These are phyloP conservation scores for Augiades crinisus DNA, from an alignment of 2,888 invertebrate genomes.

Conservation along the genomic window DNA sequence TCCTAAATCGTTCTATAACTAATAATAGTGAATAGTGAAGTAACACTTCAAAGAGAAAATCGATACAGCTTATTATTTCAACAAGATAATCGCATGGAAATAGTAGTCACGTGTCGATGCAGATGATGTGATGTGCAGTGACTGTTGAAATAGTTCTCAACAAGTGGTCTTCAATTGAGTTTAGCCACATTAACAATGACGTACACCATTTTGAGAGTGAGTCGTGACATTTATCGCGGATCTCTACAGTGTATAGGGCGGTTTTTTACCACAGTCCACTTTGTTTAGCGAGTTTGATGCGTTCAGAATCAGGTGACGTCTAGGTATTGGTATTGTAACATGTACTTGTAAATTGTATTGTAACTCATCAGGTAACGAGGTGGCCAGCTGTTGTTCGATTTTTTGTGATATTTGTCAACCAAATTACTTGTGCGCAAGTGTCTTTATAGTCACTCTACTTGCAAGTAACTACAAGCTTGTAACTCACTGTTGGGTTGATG, in stretches of 20 bases:
- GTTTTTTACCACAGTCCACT: not conserved
- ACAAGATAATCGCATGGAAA: no score
- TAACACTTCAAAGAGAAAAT: not conserved
- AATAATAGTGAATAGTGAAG: no score
- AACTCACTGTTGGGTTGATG: no score
- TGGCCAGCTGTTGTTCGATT: not conserved
- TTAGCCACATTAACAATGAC: constrained; percentile 49
- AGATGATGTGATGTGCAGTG: constrained; percentile 23
- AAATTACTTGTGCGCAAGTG: not conserved
- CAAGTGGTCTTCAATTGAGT: constrained; percentile 41
- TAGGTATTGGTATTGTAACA: constrained; percentile 5
- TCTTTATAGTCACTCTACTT: no score
- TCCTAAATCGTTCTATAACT: no score
- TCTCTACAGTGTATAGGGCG: constrained; percentile 28
- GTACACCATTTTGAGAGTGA: constrained; percentile 57
- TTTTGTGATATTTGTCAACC: not conserved
- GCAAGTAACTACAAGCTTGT: no score
- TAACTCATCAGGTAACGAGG: not conserved
- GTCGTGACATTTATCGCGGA: constrained; percentile 41
- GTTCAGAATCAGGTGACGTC: constrained; percentile 9
- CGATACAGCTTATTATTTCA: no score
- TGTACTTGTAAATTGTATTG: not conserved
- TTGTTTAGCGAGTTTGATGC: not conserved
- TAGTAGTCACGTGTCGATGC: constrained; percentile 13
- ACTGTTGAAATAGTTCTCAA: constrained; percentile 37